Conservation (phyloP, 2,113 vertebrate genomes). For the Bucco capensis region DNA sequence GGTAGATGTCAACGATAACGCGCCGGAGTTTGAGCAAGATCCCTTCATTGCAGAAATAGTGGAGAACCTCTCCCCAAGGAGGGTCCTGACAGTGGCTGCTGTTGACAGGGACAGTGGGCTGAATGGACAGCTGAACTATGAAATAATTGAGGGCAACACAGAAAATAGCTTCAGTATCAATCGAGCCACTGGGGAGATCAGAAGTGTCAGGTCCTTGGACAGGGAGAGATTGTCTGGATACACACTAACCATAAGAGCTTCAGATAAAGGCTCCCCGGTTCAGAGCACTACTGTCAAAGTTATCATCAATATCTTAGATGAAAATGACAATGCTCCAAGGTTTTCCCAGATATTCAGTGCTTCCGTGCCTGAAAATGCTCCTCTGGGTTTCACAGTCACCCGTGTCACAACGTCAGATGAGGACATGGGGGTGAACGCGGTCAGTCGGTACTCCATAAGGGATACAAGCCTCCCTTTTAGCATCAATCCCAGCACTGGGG, state of each 20-base stretch:
- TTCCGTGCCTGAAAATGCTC: slow-evolving; percentile 89
- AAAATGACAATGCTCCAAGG: slow-evolving; percentile 93
- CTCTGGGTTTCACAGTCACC: slow-evolving; percentile 88
- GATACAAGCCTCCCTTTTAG: slow-evolving; percentile 87
- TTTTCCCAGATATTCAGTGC: slow-evolving; percentile 98
- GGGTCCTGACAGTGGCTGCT: slow-evolving; percentile 83
- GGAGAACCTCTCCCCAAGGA: slow-evolving; percentile 89
- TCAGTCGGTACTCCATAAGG: slow-evolving; percentile 89
- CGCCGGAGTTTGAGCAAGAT: slow-evolving; percentile 84
- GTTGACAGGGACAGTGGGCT: slow-evolving; percentile 87
- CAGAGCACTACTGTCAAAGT: slow-evolving; percentile 83
- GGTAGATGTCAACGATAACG: slow-evolving; percentile 91
- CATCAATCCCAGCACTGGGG: slow-evolving; percentile 88
- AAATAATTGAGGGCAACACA: slow-evolving; percentile 85
- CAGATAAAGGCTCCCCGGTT: slow-evolving; percentile 82
- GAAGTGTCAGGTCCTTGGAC: slow-evolving; percentile 86
- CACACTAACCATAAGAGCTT: slow-evolving; percentile 82
- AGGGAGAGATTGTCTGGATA: slow-evolving; percentile 85
- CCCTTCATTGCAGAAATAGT: slow-evolving; percentile 86
- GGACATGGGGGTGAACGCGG: slow-evolving; percentile 85
- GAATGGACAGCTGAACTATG: slow-evolving; percentile 89
- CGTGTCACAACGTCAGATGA: slow-evolving; percentile 94
- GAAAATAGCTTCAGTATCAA: slow-evolving; percentile 89
- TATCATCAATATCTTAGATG: slow-evolving; percentile 86
- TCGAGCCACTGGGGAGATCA: slow-evolving; percentile 87